Percentiles rank a stretch among this genome's conserved stretches.
phyloP scores from a whole-genome alignment of 2,888 invertebrate species.

The Scelioninae gen. 2 region DNA sequence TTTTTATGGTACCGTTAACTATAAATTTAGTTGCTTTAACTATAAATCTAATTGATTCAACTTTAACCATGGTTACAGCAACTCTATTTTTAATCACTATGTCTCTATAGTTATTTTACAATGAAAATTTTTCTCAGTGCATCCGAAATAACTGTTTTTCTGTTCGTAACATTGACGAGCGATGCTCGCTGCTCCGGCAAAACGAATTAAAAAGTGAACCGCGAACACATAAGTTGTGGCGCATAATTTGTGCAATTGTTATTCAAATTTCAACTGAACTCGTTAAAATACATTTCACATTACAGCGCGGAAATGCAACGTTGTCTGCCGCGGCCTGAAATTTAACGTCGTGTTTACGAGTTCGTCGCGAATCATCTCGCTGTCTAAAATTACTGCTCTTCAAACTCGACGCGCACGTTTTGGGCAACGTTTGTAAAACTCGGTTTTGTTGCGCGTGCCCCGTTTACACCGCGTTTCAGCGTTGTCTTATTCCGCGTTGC shows the following conservation, averaged over 20 bases:
- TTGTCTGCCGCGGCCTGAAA: slow-evolving; percentile 35
- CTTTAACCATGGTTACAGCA: too few relatives aligned
- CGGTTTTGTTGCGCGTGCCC: slow-evolving; percentile 25
- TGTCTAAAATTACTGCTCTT: slow-evolving; percentile 56
- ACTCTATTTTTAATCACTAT: too few relatives aligned
- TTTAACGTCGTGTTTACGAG: slow-evolving; percentile 52
- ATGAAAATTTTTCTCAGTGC: too few relatives aligned
- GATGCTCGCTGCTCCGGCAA: not conserved
- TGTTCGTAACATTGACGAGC: too few relatives aligned
- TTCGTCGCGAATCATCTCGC: slow-evolving; percentile 53
- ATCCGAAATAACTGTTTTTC: too few relatives aligned
- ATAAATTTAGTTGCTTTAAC: too few relatives aligned
- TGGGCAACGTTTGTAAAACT: slow-evolving; percentile 30
- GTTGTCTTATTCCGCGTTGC: slow-evolving; percentile 24
- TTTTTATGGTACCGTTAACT: too few relatives aligned
- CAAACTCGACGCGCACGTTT: slow-evolving; percentile 40
- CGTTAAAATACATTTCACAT: slow-evolving; percentile 33
- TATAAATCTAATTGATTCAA: too few relatives aligned
- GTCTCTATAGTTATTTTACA: too few relatives aligned
- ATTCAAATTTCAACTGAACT: slow-evolving; percentile 39
- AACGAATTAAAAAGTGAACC: slow-evolving; percentile 39
- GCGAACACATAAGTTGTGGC: slow-evolving; percentile 28
- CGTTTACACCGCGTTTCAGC: slow-evolving; percentile 19
- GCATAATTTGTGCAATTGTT: slow-evolving; percentile 42
- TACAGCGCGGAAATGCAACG: slow-evolving; percentile 8